These are phyloP conservation scores for Dexiosoma caninum DNA, from an alignment of 2,888 invertebrate species.

Conservation along the genomic window DNA sequence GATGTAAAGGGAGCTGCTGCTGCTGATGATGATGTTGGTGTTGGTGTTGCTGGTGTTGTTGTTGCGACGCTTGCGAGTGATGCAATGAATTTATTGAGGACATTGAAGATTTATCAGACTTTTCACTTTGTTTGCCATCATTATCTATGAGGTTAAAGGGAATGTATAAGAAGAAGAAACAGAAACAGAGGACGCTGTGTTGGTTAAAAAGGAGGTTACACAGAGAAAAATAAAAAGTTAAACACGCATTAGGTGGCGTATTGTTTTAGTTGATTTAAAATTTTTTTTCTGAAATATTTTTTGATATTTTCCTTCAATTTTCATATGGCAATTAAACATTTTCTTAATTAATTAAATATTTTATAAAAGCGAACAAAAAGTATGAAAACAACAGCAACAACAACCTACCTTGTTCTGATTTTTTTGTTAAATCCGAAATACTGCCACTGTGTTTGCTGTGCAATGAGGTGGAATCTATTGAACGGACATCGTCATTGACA, in stretches of 20 bases:
- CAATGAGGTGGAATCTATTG: constrained; percentile 60
- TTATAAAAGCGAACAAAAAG: not conserved
- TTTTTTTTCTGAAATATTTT: not conserved
- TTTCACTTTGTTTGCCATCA: constrained; percentile 75
- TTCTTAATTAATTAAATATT: not conserved
- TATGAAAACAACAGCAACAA: too few species aligned
- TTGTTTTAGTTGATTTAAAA: constrained; percentile 5
- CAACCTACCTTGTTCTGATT: constrained; percentile 65
- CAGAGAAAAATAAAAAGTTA: constrained; percentile 61
- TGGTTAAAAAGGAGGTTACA: constrained; percentile 64
- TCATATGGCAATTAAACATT: not conserved
- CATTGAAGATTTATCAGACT: constrained; percentile 73
- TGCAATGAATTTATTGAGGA: constrained; percentile 65
- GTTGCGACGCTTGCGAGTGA: constrained; percentile 40
- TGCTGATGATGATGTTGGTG: constrained; percentile 30
- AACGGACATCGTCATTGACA: constrained; percentile 59
- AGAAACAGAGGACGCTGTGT: constrained; percentile 71
- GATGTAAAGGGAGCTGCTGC: constrained; percentile 29
- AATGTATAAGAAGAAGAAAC: constrained; percentile 66
- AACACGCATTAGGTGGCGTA: constrained; percentile 63
- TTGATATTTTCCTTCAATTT: not conserved
- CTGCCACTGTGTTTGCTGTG: constrained; percentile 66
- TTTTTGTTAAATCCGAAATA: constrained; percentile 65
- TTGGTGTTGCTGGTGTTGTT: constrained; percentile 36
- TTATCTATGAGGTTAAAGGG: constrained; percentile 71